Base-by-base conservation (phyloP, 92 coral and sea anemone genomes). In the Zoanthus sansibaricus region DNA sequence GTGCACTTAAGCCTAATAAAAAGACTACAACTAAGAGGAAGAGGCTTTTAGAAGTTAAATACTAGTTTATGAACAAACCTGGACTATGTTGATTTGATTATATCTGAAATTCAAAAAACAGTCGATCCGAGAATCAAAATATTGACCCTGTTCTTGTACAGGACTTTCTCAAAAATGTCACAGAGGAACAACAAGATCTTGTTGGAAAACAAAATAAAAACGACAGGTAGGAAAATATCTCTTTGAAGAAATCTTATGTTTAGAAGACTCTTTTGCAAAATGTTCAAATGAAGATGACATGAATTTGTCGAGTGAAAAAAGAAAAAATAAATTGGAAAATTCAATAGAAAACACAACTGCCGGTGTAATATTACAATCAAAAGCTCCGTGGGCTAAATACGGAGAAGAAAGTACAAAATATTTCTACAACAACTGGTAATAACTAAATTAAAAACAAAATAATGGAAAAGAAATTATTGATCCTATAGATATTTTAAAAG, bases 1-100 rank as follows among this genome's bases (percentile, higher is more conserved):
- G 68, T 59, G 68, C 68, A n/a, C n/a, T 59, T 59, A n/a, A 13
- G n/a, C n/a, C 21, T 59, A 59, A 59, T n/a, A 59, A 59, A 59
- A 59, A 16, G 68, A 13, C 4, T 10, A n/a, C 68, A 59, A 59
- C 68, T 59, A 25, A 25, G 25, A 25, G 25, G 25, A 25, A 25
- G 25, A 25, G 25, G 25, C 25, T 25, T 25, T 25, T 59, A 16
- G 68, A 59, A 59, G 17, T n/a, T 59, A 13, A 59, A 59, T n/a
- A 59, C 68, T 4, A 59, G 68, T 59, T 59, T 59, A 13, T 59
- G 8, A n/a, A 13, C 68, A 16, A 16, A 59, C n/a, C 68, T 59
- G 21, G 21, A 59, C 68, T 59, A 59, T 59, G 68, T 59, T 13
- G 1, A n/a, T 59, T 13, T 0, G 21, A 59, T 59, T 5, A 59